phyloP scores from a whole-genome alignment of 2,113 vertebrate species.

The Eulemur macaco region DNA sequence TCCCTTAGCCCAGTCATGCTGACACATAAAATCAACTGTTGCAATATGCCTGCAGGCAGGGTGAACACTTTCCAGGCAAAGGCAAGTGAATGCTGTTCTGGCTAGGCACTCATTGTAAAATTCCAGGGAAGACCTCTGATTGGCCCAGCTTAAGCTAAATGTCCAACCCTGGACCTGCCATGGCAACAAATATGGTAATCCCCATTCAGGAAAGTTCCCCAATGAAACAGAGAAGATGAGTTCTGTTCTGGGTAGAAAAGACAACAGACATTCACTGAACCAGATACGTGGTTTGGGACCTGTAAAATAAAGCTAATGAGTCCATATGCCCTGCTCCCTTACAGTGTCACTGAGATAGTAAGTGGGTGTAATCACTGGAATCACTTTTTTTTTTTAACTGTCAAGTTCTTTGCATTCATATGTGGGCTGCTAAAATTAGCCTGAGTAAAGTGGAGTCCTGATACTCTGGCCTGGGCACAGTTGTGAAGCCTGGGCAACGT shows the following conservation, averaged over 20 bases:
- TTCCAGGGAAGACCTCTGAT: neutral
- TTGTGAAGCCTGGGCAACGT: neutral
- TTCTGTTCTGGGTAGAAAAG: neutral
- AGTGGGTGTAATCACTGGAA: neutral
- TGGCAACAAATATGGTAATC: neutral
- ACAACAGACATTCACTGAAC: neutral
- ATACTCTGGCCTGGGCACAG: neutral
- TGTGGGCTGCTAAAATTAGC: neutral
- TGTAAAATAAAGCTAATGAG: neutral
- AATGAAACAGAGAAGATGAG: neutral
- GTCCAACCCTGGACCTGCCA: neutral
- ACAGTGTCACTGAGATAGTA: neutral
- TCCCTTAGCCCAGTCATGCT: neutral
- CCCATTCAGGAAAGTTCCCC: neutral
- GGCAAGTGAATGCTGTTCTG: neutral
- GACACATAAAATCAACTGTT: neutral
- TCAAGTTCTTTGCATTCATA: neutral
- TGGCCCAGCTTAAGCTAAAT: neutral
- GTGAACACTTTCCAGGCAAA: too few relatives aligned
- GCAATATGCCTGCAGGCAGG: neutral
- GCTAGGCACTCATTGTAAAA: neutral
- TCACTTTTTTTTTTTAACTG: neutral
- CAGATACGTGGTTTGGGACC: neutral
- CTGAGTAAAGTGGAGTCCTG: neutral
- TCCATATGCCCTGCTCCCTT: fast-evolving